Evolutionary conservation across 2,888 invertebrate species (phyloP).

Genomic region (Hofmannophila pseudospretella): DNA sequence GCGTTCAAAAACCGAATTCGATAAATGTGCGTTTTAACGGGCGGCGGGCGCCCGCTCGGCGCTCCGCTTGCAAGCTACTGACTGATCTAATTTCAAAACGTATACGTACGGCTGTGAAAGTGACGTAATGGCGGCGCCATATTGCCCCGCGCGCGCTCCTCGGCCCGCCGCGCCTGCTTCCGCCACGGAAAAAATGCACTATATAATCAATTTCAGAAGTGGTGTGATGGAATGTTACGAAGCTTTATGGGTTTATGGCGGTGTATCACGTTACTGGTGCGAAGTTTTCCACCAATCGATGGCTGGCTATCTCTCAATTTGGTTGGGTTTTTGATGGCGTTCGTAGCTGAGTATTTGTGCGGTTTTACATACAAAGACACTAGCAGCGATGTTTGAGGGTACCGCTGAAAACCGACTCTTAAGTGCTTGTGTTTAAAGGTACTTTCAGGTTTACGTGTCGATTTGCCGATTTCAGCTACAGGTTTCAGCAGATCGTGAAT

Average conservation of each 20-base stretch:
- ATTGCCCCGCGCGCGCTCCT: conserved; percentile 42
- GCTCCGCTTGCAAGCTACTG: conserved; percentile 58
- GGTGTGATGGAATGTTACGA: conserved; percentile 41
- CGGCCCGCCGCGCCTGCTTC: conserved; percentile 49
- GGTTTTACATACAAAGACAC: too few species aligned
- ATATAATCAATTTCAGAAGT: conserved; percentile 67
- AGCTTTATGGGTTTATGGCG: conserved; percentile 28
- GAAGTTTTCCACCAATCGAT: conserved; percentile 14
- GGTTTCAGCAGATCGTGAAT: too few species aligned
- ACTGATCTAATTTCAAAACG: conserved; percentile 73
- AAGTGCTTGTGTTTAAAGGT: too few species aligned
- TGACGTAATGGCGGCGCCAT: conserved; percentile 72
- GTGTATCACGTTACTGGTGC: conserved; percentile 29
- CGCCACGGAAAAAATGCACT: conserved; percentile 56
- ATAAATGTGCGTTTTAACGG: conserved; percentile 19
- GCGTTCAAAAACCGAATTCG: conserved; percentile 33
- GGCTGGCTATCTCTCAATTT: not conserved
- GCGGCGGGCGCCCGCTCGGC: conserved; percentile 30
- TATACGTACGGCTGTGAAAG: conserved; percentile 53
- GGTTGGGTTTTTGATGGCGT: not conserved
- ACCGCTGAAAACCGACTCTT: too few species aligned
- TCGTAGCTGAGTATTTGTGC: not conserved
- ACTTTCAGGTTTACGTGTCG: too few species aligned
- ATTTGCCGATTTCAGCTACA: too few species aligned
- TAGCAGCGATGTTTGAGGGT: too few species aligned